A percentile compares a stretch with the other conserved stretches of the same genome.
Evolutionary conservation across 1,140 invertebrate genomes (phyloP).

Genomic region (Protaetia brevitarsis): DNA sequence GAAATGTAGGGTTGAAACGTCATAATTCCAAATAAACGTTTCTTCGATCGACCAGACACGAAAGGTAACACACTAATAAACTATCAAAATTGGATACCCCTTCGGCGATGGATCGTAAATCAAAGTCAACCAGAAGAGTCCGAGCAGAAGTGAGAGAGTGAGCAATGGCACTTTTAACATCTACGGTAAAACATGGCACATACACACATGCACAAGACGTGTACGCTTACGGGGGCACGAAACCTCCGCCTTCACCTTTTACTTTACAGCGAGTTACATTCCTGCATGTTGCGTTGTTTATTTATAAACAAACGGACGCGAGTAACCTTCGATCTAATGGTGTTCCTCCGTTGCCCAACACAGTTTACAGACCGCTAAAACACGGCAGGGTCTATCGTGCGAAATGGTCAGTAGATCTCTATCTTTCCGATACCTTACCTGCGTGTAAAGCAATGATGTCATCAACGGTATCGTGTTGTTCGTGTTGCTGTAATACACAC

Average conservation of each 20-base stretch:
- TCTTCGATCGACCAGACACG: neutral
- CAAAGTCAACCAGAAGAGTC: too few relatives aligned
- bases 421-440: neutral
- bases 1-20: neutral
- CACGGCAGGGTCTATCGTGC: neutral
- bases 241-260: neutral
- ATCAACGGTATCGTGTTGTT: neutral
- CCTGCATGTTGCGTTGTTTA: neutral
- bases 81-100: neutral
- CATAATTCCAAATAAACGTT: neutral
- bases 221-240: too few relatives aligned
- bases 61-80: conserved; percentile 13
- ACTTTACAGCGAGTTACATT: neutral
- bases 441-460: conserved; percentile 10
- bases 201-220: too few relatives aligned
- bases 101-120: too few relatives aligned
- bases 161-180: too few relatives aligned
- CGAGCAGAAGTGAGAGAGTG: too few relatives aligned
- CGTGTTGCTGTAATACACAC: neutral
- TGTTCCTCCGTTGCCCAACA: neutral
- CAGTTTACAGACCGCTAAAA: neutral
- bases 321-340: conserved; percentile 9
- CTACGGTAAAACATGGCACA: too few relatives aligned
- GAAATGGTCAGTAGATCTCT: conserved; percentile 9
- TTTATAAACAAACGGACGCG: conserved; percentile 12